Evolutionary conservation across 2,113 vertebrate genomes (phyloP).

Genomic region (Embiotoca jacksoni): DNA sequence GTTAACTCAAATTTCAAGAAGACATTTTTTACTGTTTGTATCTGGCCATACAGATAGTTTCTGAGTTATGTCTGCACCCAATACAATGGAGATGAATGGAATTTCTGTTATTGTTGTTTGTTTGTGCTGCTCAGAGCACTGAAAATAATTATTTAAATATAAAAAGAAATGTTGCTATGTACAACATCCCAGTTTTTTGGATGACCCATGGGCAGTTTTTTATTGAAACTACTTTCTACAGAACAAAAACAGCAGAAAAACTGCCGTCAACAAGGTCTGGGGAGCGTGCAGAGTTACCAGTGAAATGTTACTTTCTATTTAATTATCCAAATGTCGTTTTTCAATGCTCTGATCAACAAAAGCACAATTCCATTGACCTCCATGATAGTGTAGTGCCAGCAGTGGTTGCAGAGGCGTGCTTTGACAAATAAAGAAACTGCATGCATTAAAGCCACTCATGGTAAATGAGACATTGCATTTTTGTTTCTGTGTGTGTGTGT

Average conservation of each 20-base stretch:
- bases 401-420: neutral
- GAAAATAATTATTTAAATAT: neutral
- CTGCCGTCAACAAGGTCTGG: conserved; percentile 15
- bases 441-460: too few species aligned
- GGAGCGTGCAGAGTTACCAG: conserved; percentile 17
- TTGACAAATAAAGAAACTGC: neutral
- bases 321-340: neutral
- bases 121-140: neutral
- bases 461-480: too few species aligned
- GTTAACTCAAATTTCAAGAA: neutral
- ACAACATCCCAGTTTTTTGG: neutral
- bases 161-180: neutral
- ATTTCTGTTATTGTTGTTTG: neutral
- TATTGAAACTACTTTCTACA: neutral
- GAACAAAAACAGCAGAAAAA: neutral
- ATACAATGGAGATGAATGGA: neutral
- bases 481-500: too few species aligned
- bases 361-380: neutral
- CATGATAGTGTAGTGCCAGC: neutral
- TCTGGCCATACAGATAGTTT: neutral
- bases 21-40: neutral
- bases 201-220: conserved; percentile 27
- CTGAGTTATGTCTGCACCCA: neutral
- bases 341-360: neutral
- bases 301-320: conserved; percentile 1